Evolutionary conservation across 2,888 invertebrate species (phyloP).

Genomic region (Linnaemya vulpina): DNA sequence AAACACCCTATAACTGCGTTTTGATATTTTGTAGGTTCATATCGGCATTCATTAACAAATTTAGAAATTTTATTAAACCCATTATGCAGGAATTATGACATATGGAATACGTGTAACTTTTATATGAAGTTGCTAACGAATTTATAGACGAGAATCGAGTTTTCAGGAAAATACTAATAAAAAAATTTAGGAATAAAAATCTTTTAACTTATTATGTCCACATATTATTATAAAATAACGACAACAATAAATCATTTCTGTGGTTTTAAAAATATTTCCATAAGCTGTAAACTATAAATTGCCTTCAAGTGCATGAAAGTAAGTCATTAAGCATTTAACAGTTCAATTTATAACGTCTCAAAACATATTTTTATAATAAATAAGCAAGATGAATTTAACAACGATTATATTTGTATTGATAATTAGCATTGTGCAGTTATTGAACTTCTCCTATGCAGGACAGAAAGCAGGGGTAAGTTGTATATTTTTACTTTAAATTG

Average conservation of each 20-base stretch:
- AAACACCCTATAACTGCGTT: too few relatives aligned
- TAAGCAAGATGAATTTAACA: conserved; percentile 9
- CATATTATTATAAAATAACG: not conserved
- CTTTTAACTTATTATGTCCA: not conserved
- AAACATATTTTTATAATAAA: not conserved
- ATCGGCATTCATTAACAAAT: too few relatives aligned
- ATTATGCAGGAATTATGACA: too few relatives aligned
- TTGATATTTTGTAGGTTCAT: too few relatives aligned
- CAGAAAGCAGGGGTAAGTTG: conserved; percentile 34
- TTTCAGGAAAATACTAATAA: too few relatives aligned
- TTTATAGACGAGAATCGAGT: too few relatives aligned
- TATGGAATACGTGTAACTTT: too few relatives aligned
- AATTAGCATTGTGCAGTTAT: not conserved
- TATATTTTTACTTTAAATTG: not conserved
- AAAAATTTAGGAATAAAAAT: too few relatives aligned
- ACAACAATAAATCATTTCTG: not conserved
- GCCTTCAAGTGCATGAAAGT: not conserved
- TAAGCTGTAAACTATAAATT: conserved; percentile 10
- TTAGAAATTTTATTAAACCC: too few relatives aligned
- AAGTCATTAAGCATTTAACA: not conserved
- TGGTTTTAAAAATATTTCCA: not conserved
- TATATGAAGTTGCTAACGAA: too few relatives aligned
- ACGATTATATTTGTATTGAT: conserved; percentile 4
- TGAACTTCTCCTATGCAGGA: conserved; percentile 1
- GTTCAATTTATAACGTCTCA: not conserved